These are phyloP conservation scores for Nesidiocoris tenuis DNA, from an alignment of 2,888 invertebrate genomes.

Conservation along the genomic window DNA sequence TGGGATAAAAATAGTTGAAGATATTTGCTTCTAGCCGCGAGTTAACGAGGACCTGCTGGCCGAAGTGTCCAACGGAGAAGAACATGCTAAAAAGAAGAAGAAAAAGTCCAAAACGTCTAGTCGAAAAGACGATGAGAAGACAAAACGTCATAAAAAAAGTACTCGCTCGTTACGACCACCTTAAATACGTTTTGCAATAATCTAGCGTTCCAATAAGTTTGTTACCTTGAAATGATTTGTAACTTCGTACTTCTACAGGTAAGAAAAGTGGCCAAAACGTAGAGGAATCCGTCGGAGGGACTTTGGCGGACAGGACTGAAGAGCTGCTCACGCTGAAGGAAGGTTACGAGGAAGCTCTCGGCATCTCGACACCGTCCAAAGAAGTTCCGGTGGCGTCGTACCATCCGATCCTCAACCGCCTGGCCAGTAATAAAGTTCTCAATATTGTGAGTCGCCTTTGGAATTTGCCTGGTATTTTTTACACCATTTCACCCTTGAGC, in stretches of 20 bases:
- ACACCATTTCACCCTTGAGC: too few species aligned
- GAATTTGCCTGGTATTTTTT: too few species aligned
- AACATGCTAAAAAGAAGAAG: slow-evolving; percentile 55
- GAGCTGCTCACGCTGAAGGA: slow-evolving; percentile 59
- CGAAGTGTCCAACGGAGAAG: too few species aligned
- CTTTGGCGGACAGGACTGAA: slow-evolving; percentile 19
- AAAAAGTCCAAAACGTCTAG: slow-evolving; percentile 49
- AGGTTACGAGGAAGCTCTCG: slow-evolving; percentile 87
- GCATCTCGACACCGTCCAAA: slow-evolving; percentile 89
- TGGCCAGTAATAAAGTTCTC: slow-evolving; percentile 51
- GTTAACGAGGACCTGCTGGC: background rate
- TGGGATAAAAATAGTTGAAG: too few species aligned
- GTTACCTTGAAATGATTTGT: too few species aligned
- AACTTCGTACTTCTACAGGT: slow-evolving; percentile 44
- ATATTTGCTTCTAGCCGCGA: background rate
- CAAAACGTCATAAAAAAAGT: slow-evolving; percentile 29
- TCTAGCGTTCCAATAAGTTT: too few species aligned
- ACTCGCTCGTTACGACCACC: too few species aligned
- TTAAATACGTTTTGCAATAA: too few species aligned
- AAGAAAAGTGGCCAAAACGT: slow-evolving; percentile 52
- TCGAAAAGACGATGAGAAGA: slow-evolving; percentile 24
- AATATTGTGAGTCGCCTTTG: slow-evolving; percentile 50
- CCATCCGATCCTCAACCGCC: slow-evolving; percentile 48
- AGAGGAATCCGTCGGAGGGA: slow-evolving; percentile 44
- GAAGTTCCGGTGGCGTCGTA: slow-evolving; percentile 55